Conservation (phyloP, 92 coral and sea anemone genomes). For the Actinostola sp. region DNA sequence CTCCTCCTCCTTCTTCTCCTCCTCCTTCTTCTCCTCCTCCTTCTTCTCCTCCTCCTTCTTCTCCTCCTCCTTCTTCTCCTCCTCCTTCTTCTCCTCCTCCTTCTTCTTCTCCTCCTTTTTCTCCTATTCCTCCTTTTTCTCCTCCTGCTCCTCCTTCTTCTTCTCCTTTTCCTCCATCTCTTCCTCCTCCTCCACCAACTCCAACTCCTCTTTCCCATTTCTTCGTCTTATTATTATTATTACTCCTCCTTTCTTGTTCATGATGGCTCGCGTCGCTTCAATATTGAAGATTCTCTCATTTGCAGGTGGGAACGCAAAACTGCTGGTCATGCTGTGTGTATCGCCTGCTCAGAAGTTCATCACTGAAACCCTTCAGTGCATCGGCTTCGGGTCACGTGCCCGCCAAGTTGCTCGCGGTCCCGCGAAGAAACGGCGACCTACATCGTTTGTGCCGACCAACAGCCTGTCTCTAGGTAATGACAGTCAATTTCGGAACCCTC, state of each 20-base stretch:
- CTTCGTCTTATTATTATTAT: too few species aligned
- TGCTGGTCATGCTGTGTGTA: conserved; percentile 97
- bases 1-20: not conserved
- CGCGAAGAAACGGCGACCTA: conserved; percentile 96
- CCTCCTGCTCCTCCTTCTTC: not conserved
- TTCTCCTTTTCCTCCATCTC: not conserved
- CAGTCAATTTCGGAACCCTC: conserved; percentile 14
- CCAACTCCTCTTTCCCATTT: not conserved
- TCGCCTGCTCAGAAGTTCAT: conserved; percentile 98
- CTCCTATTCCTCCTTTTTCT: not conserved
- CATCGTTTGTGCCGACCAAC: conserved; percentile 75
- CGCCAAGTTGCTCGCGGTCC: conserved; percentile 99
- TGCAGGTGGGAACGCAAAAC: conserved; percentile 96
- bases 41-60: too few species aligned
- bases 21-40: too few species aligned
- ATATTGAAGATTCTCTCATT: too few species aligned
- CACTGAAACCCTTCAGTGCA: conserved; percentile 97
- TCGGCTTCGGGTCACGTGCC: conserved; percentile 99
- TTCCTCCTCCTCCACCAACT: not conserved
- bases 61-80: not conserved
- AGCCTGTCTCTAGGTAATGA: conserved; percentile 50
- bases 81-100: not conserved
- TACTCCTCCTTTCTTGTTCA: too few species aligned
- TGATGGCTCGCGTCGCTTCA: too few species aligned
- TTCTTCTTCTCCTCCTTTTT: not conserved